A percentile compares a stretch with the other conserved stretches of the same genome.
Conservation (phyloP, 2,113 vertebrate species). For the Chaetodon auriga region DNA sequence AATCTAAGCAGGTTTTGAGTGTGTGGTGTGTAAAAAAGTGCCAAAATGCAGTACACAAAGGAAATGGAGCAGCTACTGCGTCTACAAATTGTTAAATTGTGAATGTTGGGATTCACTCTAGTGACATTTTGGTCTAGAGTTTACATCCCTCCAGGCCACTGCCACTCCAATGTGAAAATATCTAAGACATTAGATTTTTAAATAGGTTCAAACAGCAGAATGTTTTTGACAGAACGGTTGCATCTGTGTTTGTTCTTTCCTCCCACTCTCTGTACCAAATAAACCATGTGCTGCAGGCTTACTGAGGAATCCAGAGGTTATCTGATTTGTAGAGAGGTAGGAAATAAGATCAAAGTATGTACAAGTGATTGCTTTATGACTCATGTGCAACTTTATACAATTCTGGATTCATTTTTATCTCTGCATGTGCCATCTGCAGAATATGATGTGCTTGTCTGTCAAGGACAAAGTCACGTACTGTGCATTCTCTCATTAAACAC, state of each 20-base stretch:
- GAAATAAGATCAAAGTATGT: slow-evolving; percentile 6
- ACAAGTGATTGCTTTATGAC: background rate
- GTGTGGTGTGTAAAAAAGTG: background rate
- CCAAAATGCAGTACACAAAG: background rate
- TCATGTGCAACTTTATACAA: slow-evolving; percentile 23
- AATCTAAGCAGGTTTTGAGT: background rate
- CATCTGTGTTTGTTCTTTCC: slow-evolving; percentile 12
- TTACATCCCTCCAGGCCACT: slow-evolving; percentile 1
- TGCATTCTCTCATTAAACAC: background rate
- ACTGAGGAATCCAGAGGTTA: slow-evolving; percentile 32
- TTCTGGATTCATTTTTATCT: background rate
- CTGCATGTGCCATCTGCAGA: background rate
- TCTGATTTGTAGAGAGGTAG: slow-evolving; percentile 13
- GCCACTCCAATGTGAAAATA: background rate
- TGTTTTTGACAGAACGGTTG: slow-evolving; percentile 17
- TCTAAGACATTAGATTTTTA: background rate
- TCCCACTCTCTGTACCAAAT: slow-evolving; percentile 22
- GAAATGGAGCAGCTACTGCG: background rate
- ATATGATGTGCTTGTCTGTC: background rate
- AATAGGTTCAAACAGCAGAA: background rate
- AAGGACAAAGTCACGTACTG: background rate
- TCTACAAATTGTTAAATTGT: background rate
- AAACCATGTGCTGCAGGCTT: slow-evolving; percentile 16
- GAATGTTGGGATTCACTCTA: background rate
- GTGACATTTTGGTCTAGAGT: background rate